Evolutionary conservation across 2,113 vertebrate genomes (phyloP), one percentile per base, ranked within the genome.

Genomic region (Chloebia gouldiae): DNA sequence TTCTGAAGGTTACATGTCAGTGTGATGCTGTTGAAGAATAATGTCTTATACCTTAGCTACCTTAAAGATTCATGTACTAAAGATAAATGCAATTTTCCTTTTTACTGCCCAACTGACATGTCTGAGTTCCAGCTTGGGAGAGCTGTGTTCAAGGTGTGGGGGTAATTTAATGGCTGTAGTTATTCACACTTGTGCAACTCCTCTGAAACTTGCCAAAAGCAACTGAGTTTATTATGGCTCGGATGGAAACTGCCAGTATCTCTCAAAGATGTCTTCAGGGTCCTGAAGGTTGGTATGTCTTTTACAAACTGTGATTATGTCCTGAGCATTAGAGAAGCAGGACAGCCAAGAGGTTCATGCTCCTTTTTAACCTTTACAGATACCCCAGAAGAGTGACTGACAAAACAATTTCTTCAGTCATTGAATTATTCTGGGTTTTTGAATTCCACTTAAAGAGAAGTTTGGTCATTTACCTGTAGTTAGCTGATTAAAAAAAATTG

Each of bases 71-170:
- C 54, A 35, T 47, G 5, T 90, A 73, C 47, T 85, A 44, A 94
- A 90, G 71, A 44, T 59, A 82, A 92, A 65, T 33, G 24, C 27
- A 90, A 33, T 40, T 91, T 96, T 97, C 59, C 35, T 88, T 39
- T 92, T 76, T 73, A 60, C 40, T 88, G 68, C 68, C 68, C 57
- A 49, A 4, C 44, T 88, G 69, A 49, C 1, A 1, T 57, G 27
- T 30, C 15, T 1, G 10, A 86, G 22, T 73, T 87, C 37, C 89
- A 64, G 11, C 64, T 35, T 88, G 56, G 51, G 19, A 85, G 50
- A 93, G 47, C 64, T 47, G 4, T 59, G 60, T 64, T 72, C 49
- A 51, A 15, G n/a, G 19, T 70, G 22, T 25, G 18, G 30, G 23
- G 7, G 7, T 85, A 82, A 80, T 76, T 85, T 90, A 79, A 40